phyloP scores from a whole-genome alignment of 2,888 invertebrate species.

The Hypena proboscidalis region DNA sequence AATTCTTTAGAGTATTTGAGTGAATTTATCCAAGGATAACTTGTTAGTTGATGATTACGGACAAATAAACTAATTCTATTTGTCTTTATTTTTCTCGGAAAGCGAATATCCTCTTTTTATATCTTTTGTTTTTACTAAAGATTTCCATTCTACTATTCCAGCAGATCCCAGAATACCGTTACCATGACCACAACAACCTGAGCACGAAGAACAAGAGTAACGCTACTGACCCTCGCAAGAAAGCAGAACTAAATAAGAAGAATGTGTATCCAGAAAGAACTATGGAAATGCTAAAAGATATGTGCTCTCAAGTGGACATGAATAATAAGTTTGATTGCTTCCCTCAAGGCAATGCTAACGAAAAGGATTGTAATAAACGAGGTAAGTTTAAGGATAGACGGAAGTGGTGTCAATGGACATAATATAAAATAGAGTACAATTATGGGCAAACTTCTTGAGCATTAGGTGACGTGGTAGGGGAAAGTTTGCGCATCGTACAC shows the following conservation, averaged over 20 bases:
- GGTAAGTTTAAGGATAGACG: slow-evolving; percentile 55
- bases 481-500: too few species aligned
- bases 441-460: too few species aligned
- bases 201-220: slow-evolving; percentile 78
- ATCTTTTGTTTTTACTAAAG: neutral
- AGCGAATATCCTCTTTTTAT: neutral
- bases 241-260: slow-evolving; percentile 59
- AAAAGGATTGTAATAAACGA: slow-evolving; percentile 85
- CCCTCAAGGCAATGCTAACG: slow-evolving; percentile 83
- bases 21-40: too few species aligned
- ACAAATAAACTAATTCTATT: too few species aligned
- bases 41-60: too few species aligned
- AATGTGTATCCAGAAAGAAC: slow-evolving; percentile 57
- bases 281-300: slow-evolving; percentile 57
- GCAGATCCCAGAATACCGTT: slow-evolving; percentile 69
- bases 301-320: slow-evolving; percentile 77
- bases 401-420: too few species aligned
- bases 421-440: too few species aligned
- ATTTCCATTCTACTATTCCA: slow-evolving; percentile 27
- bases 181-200: slow-evolving; percentile 81
- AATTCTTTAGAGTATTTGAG: too few species aligned
- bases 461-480: too few species aligned
- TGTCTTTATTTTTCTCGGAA: too few species aligned
- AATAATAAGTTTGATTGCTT: slow-evolving; percentile 88
- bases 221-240: slow-evolving; percentile 56